Evolutionary conservation across 2,113 vertebrate genomes (phyloP).

Genomic region (Parotia lawesii): DNA sequence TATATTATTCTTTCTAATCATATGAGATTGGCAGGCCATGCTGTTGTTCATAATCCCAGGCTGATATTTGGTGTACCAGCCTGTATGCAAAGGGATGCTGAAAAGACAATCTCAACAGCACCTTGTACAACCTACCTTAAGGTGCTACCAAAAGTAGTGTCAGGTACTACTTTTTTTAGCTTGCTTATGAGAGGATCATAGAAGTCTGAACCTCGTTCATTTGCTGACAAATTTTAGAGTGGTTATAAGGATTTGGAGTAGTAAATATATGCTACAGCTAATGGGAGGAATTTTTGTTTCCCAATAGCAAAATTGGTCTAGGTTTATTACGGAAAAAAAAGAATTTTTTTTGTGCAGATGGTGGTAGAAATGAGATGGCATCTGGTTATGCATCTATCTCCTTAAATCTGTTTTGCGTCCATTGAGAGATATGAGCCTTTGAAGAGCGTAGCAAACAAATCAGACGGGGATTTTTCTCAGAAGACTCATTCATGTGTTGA

Average conservation of each 20-base stretch:
- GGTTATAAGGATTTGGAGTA: not conserved
- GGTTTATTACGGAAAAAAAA: not conserved
- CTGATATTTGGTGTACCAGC: not conserved
- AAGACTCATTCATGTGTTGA: not conserved
- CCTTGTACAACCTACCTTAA: not conserved
- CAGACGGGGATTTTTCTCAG: not conserved
- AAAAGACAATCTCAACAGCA: not conserved
- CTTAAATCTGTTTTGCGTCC: not conserved
- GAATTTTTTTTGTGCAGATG: not conserved
- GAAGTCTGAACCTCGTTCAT: not conserved
- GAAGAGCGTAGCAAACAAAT: not conserved
- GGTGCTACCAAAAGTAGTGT: not conserved
- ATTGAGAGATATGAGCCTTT: not conserved
- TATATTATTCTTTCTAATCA: not conserved
- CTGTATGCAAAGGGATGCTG: not conserved
- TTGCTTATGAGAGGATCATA: not conserved
- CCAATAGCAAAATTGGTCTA: not conserved
- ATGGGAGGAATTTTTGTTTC: not conserved
- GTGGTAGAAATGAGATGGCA: not conserved
- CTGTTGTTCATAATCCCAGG: not conserved
- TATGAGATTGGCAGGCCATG: not conserved
- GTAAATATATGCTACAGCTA: not conserved
- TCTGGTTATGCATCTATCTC: not conserved
- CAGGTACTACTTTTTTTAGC: not conserved
- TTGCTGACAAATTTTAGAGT: not conserved